Base-by-base conservation (phyloP, 2,888 invertebrate genomes). In the Agapostemon virescens region DNA sequence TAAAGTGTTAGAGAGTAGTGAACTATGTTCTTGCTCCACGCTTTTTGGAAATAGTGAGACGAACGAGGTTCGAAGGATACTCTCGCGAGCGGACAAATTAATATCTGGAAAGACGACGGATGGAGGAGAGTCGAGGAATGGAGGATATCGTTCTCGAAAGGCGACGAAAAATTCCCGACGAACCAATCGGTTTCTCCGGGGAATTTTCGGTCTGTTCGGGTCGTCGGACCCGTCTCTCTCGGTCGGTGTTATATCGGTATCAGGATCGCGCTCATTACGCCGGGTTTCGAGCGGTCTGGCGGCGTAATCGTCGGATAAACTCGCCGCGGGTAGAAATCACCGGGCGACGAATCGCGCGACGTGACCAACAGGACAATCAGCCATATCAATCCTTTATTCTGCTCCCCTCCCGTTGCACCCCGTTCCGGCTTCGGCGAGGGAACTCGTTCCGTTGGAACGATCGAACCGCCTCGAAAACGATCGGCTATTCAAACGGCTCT, bases 361-460 rank as follows among this genome's bases (percentile, higher is more conserved):
- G 86, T 81, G 84, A 85, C 84, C 75, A 78, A 66, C 74, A 68
- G 74, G 49, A 84, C 86, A 86, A 85, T 79, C 81, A 83, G 75
- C 86, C 71, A 68, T 55, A 52, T 83, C 81, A 72, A 81, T 85
- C 79, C 69, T 75, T 74, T 73, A 75, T 82, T 70, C 71, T 58
- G 58, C 45, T 30, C 40, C 40, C 36, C 11, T 23, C 33, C 9
- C 38, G 45, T 15, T 58, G 15, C n/a, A 7, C n/a, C 1, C 17
- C 17, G 6, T 55, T 55, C 52, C 36, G 33, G 20, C 23, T 55
- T 36, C n/a, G 70, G 33, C 68, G 69, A 67, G 49, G 61, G 79
- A 77, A 79, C 83, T 79, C 84, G 84, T 81, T 81, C 77, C 75
- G 76, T 70, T 55, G 77, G 83, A 77, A 67, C 85, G 75, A 74